Evolutionary conservation across 2,888 invertebrate species (phyloP), one percentile per base, ranked within the genome.

Genomic region (Sceliomorpha sp.): DNA sequence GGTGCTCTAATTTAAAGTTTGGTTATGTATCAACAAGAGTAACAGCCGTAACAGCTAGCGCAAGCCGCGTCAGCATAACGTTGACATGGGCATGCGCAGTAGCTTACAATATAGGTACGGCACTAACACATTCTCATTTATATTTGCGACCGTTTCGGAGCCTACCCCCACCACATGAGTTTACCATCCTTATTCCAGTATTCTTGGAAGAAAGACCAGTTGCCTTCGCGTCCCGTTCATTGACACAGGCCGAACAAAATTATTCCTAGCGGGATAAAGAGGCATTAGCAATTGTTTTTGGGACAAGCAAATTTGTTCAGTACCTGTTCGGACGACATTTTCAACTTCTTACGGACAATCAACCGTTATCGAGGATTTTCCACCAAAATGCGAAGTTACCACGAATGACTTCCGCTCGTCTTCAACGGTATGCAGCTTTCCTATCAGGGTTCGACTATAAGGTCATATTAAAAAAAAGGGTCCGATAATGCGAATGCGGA

Each of bases 291-390:
- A 58, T 77, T 10, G 44, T 79, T 5, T 78, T 75, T 45, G 69
- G 67, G 5, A 51, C 74, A 2, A 64, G 73, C 14, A 47, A 56
- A 6, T 78, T 78, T 20, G 58, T 70, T 12, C 67, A 73, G 14
- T 81, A 75, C 37, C 6, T 82, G 0, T 75, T 51, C 39, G 77
- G 74, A 0, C 39, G 69, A 6, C 10, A 44, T 5, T 79, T 85
- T 42, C 75, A 60, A 0, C 60, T 88, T 1, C 9, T 77, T 0
- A 88, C 86, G 0, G 86, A 88, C 58, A 80, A 86, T 58, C 75
- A 85, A 53, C 87, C 89, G 5, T 34, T 70, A 36, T 27, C 58
- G 0, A 29, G 42, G 1, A 71, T 74, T 40, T 70, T 74, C 12
- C 48, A 40, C 4, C 24, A 58, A 7, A 10, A 58, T 7, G 7